Conservation (phyloP, 1,140 invertebrate genomes). For the Polypedilum vanderplanki region DNA sequence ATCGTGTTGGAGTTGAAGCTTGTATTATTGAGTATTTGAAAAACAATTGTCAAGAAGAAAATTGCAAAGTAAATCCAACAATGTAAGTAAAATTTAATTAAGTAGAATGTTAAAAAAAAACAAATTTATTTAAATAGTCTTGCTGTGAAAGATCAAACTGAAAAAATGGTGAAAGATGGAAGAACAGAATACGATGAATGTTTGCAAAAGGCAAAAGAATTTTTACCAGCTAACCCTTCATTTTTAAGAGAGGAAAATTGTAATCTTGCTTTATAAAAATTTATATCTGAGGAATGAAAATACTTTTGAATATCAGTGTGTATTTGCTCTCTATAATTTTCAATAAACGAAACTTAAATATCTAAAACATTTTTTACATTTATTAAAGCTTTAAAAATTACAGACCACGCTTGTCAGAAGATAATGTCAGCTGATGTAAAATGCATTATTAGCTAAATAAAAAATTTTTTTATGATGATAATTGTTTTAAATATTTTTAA, state of each 20-base stretch:
- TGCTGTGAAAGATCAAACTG: neutral
- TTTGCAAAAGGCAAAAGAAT: neutral
- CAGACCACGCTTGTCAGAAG: too few relatives aligned
- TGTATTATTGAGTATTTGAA: neutral
- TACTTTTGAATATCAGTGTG: too few relatives aligned
- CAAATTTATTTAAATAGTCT: neutral
- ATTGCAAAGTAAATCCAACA: neutral
- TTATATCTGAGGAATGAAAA: too few relatives aligned
- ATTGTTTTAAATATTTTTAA: too few relatives aligned
- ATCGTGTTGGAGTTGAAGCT: neutral
- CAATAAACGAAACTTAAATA: too few relatives aligned
- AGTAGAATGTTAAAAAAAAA: too few relatives aligned
- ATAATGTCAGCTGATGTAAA: too few relatives aligned
- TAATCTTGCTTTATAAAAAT: neutral
- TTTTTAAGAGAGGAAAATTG: neutral
- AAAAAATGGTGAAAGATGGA: neutral
- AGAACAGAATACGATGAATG: neutral
- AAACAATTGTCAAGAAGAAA: neutral
- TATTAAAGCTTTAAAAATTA: too few relatives aligned
- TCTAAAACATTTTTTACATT: too few relatives aligned
- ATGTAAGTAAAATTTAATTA: neutral
- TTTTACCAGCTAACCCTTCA: neutral
- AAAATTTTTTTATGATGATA: too few relatives aligned
- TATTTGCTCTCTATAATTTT: too few relatives aligned
- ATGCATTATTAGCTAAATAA: too few relatives aligned